Evolutionary conservation across 2,888 invertebrate species (phyloP).

Genomic region (Lithophane leautieri): DNA sequence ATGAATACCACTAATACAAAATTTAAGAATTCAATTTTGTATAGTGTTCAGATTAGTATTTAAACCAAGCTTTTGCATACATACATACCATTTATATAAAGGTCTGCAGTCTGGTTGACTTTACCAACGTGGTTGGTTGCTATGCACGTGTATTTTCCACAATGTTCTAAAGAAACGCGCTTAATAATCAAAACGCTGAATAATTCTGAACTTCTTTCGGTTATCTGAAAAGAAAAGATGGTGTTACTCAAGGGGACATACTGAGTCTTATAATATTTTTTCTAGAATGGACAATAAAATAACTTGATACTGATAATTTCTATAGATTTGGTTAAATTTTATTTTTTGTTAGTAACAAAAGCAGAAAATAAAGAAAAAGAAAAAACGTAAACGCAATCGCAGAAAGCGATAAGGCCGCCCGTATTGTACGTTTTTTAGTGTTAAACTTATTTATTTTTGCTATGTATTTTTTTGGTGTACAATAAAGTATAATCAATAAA

Average conservation of each 20-base stretch:
- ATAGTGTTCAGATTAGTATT: neutral
- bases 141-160: slow-evolving; percentile 93
- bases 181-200: slow-evolving; percentile 93
- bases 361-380: too few relatives aligned
- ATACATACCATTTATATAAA: slow-evolving; percentile 92
- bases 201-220: slow-evolving; percentile 92
- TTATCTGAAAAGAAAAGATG: slow-evolving; percentile 84
- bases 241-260: slow-evolving; percentile 29
- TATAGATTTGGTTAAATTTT: neutral
- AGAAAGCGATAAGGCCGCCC: too few relatives aligned
- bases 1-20: neutral
- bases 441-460: too few relatives aligned
- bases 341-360: neutral
- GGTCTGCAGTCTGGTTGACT: slow-evolving; percentile 92
- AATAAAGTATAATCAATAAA: too few relatives aligned
- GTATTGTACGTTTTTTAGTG: too few relatives aligned
- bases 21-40: neutral
- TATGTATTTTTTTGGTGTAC: too few relatives aligned
- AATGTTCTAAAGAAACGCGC: slow-evolving; percentile 92
- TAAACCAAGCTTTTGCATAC: slow-evolving; percentile 15
- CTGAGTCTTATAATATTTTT: slow-evolving; percentile 18
- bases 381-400: too few relatives aligned
- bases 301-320: neutral
- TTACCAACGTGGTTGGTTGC: slow-evolving; percentile 93
- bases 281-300: neutral